Conservation (phyloP, 2,888 invertebrate species). For the Adineta ricciae region DNA sequence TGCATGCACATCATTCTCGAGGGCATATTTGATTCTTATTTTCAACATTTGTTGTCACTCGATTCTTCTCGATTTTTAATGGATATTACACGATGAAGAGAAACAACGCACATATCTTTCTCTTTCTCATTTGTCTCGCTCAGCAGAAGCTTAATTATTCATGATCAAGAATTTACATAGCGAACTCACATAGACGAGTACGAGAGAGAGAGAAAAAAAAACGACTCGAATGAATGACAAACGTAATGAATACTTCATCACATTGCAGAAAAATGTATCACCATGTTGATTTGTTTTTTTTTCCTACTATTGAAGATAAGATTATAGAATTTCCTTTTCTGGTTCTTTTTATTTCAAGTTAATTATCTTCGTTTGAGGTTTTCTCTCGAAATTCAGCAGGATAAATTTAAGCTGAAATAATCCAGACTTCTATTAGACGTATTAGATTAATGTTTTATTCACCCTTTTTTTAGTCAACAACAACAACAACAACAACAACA, state of each 20-base stretch:
- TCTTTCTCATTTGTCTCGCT: background rate
- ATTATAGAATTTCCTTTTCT: background rate
- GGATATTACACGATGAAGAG: background rate
- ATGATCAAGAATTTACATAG: conserved; percentile 13
- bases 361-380: background rate
- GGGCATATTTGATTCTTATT: background rate
- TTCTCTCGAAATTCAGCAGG: background rate
- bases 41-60: background rate
- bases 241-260: background rate
- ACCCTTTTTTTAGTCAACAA: background rate
- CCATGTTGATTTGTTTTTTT: background rate
- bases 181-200: background rate
- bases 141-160: background rate
- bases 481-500: too few species aligned
- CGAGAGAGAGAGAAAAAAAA: background rate
- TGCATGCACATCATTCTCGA: conserved; percentile 7
- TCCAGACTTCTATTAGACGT: background rate
- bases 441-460: background rate
- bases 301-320: background rate
- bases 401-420: too few species aligned
- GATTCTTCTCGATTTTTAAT: background rate
- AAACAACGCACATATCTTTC: background rate
- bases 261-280: background rate
- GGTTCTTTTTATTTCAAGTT: background rate
- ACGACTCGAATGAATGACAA: background rate